phyloP scores from a whole-genome alignment of 2,888 invertebrate species.

The Heliconius ethilla region DNA sequence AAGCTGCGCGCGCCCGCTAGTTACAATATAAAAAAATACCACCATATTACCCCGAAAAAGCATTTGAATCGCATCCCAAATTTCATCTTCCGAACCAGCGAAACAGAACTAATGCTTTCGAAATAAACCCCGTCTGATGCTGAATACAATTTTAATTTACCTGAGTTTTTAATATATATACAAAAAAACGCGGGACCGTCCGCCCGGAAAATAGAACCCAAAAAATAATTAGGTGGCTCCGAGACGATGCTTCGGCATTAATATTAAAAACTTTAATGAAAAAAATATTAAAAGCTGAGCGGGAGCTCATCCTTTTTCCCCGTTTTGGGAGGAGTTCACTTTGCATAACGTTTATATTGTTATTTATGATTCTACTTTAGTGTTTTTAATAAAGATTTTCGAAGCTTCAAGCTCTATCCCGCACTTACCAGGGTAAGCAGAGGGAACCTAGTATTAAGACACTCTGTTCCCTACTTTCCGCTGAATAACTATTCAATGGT shows the following conservation, averaged over 20 bases:
- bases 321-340: constrained; percentile 60
- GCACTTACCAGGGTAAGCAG: background rate
- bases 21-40: background rate
- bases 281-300: constrained; percentile 79
- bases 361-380: background rate
- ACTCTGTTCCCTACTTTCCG: background rate
- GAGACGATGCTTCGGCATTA: constrained; percentile 73
- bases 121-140: constrained; percentile 37
- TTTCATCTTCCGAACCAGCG: constrained; percentile 47
- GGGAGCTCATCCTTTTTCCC: constrained; percentile 78
- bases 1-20: no score
- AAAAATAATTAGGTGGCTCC: constrained; percentile 72
- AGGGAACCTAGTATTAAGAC: background rate
- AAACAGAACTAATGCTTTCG: constrained; percentile 57
- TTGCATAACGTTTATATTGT: background rate
- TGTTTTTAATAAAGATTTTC: background rate
- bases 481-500: background rate
- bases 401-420: background rate
- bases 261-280: constrained; percentile 83
- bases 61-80: constrained; percentile 28
- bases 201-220: constrained; percentile 67
- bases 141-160: constrained; percentile 45
- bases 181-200: constrained; percentile 43
- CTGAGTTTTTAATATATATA: constrained; percentile 45
- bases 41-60: constrained; percentile 4